Base-by-base conservation (phyloP, 2,797 vertebrate genomes). In the Eleutherodactylus coqui region DNA sequence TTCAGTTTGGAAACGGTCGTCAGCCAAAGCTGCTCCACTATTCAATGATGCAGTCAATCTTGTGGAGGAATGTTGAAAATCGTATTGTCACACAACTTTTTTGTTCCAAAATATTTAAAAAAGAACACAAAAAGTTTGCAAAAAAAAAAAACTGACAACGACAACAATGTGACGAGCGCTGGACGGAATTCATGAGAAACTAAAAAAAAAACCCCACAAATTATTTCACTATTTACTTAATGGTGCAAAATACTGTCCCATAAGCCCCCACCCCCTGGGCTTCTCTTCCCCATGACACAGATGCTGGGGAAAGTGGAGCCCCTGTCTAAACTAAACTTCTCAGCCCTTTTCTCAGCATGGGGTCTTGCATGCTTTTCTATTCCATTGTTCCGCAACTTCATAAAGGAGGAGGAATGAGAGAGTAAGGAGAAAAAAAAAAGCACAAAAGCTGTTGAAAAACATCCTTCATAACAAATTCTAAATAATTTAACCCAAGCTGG, bases 331-430 rank as follows among this genome's bases (percentile, higher is more conserved):
- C 90, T 93, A 80, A 89, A 92, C 92, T 88, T 89, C 91, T 91
- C 91, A 91, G 91, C 90, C 91, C 75, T 89, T 86, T 89, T 89
- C 95, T 85, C 95, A 96, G 95, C 95, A 95, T 96, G 96, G 93
- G 93, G 94, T 94, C 94, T 73, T 92, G 92, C 93, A 95, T 94
- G 93, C 94, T 94, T 95, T 95, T 93, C 93, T 92, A 93, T 94
- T 79, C 84, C 93, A 94, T 93, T 94, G 93, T 94, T 90, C 86
- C 78, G 86, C 91, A 91, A 90, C 90, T 91, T 92, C 88, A 92
- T 91, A 91, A 91, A 88, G 92, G 90, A 89, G 90, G 89, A 90
- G 89, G 89, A 90, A 89, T 89, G 88, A 84, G 69, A 75, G 72
- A 84, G 27, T 75, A 41, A 43, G 36, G 21, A 24, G 34, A 21